These are phyloP conservation scores for Pimpla rufipes DNA, from an alignment of 2,888 invertebrate genomes.

Conservation along the genomic window DNA sequence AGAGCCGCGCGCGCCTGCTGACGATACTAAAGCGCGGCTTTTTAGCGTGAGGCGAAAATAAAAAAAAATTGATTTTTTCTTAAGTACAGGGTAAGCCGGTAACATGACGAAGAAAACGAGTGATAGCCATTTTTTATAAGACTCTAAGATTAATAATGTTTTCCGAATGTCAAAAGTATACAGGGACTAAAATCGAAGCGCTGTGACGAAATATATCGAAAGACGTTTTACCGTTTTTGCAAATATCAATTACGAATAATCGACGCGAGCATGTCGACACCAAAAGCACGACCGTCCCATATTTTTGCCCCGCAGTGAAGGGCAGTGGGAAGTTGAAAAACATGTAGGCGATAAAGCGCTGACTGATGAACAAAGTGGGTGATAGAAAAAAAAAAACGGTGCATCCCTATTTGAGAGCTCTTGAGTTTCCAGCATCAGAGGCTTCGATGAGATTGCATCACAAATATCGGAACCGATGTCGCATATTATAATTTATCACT, in stretches of 20 bases:
- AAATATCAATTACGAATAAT: no score
- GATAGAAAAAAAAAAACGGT: conserved; percentile 38
- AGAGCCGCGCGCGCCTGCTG: neutral
- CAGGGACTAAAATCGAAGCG: no score
- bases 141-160: no score
- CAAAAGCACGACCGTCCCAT: no score
- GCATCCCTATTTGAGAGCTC: neutral
- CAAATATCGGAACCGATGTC: conserved; percentile 50
- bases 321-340: neutral
- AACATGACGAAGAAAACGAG: neutral
- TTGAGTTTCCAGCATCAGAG: conserved; percentile 4
- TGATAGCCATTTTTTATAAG: neutral
- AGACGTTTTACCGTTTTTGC: no score
- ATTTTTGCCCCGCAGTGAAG: no score
- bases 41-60: conserved; percentile 1
- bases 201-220: no score
- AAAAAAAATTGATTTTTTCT: neutral
- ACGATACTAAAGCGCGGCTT: neutral
- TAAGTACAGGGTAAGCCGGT: neutral
- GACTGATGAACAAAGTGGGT: conserved; percentile 2
- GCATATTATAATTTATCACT: conserved; percentile 57
- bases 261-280: no score
- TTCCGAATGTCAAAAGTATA: no score
- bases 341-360: neutral
- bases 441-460: conserved; percentile 47